phyloP scores from a whole-genome alignment of 2,113 vertebrate genomes.

The Rhagologus leucostigma region DNA sequence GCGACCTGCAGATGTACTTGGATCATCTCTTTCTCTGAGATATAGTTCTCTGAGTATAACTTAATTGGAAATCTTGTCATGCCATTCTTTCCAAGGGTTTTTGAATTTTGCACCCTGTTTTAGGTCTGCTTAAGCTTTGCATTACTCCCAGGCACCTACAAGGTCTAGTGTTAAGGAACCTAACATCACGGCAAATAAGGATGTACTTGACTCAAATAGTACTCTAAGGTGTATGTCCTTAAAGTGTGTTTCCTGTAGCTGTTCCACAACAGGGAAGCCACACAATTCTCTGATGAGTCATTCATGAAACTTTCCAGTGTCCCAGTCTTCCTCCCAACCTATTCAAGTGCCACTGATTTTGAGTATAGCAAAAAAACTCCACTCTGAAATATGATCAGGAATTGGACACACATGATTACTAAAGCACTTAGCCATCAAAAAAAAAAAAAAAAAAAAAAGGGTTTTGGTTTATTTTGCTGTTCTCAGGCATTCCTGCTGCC shows the following conservation, averaged over 20 bases:
- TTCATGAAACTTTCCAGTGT: background rate
- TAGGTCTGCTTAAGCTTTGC: background rate
- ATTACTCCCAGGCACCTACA: background rate
- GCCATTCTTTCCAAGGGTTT: background rate
- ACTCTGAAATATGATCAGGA: background rate
- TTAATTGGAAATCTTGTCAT: background rate
- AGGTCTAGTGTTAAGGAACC: background rate
- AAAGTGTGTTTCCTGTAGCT: background rate
- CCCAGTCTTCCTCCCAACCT: background rate
- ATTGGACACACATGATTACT: background rate
- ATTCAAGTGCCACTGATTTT: background rate
- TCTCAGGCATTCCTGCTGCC: background rate
- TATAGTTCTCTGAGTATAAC: background rate
- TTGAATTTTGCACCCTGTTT: background rate
- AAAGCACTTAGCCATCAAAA: background rate
- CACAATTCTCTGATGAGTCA: background rate
- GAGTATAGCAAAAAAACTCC: fast-evolving
- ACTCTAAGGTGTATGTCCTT: background rate
- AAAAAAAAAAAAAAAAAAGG: background rate
- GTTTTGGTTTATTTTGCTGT: background rate
- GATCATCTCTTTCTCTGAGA: background rate
- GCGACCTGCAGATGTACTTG: background rate
- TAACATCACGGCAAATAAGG: background rate
- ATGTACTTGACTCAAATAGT: background rate
- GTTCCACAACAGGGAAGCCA: background rate